Conservation (phyloP, 92 coral and sea anemone species). For the Siderastrea siderea region DNA sequence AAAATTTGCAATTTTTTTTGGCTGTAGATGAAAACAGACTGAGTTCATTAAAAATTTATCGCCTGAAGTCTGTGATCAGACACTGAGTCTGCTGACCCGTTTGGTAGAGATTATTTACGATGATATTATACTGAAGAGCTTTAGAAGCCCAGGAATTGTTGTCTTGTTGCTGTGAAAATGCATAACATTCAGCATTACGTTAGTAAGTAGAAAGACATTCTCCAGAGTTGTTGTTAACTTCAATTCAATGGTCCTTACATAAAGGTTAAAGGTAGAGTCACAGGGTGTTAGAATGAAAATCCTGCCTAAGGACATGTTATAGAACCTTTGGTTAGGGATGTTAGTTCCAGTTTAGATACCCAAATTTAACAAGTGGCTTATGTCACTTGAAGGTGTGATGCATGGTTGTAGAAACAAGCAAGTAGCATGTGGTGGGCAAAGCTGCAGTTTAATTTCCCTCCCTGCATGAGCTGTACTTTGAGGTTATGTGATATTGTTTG, state of each 20-base stretch:
- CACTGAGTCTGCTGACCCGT: conserved; percentile 70
- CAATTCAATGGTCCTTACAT: conserved; percentile 24
- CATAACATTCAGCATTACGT: conserved; percentile 3
- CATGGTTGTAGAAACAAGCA: not conserved
- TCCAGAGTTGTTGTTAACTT: conserved; percentile 12
- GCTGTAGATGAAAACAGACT: conserved; percentile 64
- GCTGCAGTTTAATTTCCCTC: conserved; percentile 12
- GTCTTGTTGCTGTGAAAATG: conserved; percentile 14
- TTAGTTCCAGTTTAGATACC: not conserved
- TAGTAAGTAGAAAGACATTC: conserved; percentile 15
- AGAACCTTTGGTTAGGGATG: not conserved
- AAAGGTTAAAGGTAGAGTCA: conserved; percentile 28
- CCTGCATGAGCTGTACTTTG: conserved; percentile 46
- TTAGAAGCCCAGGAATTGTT: conserved; percentile 8
- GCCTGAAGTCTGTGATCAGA: conserved; percentile 67
- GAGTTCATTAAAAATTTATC: conserved; percentile 83
- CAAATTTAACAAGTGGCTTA: conserved; percentile 14
- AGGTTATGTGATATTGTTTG: conserved; percentile 26
- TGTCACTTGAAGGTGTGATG: conserved; percentile 3
- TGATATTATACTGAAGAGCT: conserved; percentile 29
- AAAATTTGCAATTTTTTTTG: conserved; percentile 75
- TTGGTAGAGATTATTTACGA: conserved; percentile 28
- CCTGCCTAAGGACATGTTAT: not conserved
- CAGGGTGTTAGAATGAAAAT: not conserved
- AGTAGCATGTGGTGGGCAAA: not conserved